Conservation (phyloP, 2,888 invertebrate genomes). For the Aleiodes leptofemur region DNA sequence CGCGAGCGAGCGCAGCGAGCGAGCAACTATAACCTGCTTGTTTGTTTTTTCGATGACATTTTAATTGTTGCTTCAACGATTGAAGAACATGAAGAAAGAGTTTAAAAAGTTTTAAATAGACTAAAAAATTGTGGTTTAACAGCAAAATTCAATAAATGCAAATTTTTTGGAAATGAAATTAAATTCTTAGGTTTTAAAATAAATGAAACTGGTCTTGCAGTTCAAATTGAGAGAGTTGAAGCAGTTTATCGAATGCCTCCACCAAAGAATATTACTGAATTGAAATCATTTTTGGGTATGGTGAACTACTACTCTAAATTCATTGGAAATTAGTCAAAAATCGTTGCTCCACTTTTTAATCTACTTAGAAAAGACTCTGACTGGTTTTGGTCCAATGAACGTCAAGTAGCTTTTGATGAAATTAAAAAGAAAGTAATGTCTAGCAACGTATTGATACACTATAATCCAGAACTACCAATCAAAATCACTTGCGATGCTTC, state of each 20-base stretch:
- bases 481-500: conserved; percentile 40
- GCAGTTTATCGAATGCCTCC: conserved; percentile 24
- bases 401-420: not conserved
- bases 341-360: conserved; percentile 1
- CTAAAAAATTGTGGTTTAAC: conserved; percentile 37
- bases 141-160: conserved; percentile 33
- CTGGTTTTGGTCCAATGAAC: not conserved
- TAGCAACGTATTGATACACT: conserved; percentile 27
- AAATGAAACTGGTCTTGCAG: conserved; percentile 57
- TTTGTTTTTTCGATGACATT: conserved; percentile 38
- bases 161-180: conserved; percentile 11
- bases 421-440: not conserved
- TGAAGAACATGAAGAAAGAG: conserved; percentile 2
- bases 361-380: conserved; percentile 16
- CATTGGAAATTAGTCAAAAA: conserved; percentile 12
- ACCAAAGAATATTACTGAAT: conserved; percentile 35
- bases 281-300: conserved; percentile 37
- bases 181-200: conserved; percentile 36
- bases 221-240: conserved; percentile 34
- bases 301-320: conserved; percentile 31
- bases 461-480: conserved; percentile 5
- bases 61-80: conserved; percentile 9
- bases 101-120: conserved; percentile 14
- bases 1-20: too few species aligned
- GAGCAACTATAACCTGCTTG: too few species aligned